Percentiles rank a stretch among this genome's conserved stretches.
phyloP scores from a whole-genome alignment of 2,888 invertebrate species.

The Eupithecia pulchellata region DNA sequence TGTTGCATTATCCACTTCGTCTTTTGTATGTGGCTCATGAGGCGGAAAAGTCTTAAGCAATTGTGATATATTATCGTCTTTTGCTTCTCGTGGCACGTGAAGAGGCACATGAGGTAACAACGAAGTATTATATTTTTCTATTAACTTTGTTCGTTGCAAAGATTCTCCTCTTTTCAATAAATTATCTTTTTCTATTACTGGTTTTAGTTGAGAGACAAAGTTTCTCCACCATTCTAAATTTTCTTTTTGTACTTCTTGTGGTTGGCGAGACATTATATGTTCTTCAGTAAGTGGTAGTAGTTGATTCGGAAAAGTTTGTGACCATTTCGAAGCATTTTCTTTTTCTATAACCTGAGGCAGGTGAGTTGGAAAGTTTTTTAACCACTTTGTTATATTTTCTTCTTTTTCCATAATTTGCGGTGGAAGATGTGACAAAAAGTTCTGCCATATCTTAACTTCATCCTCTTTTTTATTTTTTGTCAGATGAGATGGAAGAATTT shows the following conservation, averaged over 20 bases:
- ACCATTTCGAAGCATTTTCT: background rate
- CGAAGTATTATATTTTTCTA: background rate
- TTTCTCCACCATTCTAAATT: background rate
- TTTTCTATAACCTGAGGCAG: background rate
- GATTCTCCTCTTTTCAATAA: background rate
- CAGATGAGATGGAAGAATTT: background rate
- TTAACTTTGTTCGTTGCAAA: background rate
- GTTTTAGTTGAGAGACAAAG: background rate
- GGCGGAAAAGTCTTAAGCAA: background rate
- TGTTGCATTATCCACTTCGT: background rate
- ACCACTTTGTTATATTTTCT: background rate
- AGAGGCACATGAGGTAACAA: background rate
- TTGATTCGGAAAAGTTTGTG: background rate
- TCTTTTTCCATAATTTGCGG: background rate
- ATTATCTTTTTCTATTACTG: background rate
- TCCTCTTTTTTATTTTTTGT: background rate
- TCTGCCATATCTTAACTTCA: background rate
- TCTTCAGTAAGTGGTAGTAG: background rate
- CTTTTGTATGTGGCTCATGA: background rate
- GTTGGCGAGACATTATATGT: background rate
- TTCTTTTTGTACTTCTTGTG: background rate
- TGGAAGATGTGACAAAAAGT: background rate
- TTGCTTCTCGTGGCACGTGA: background rate
- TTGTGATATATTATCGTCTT: background rate
- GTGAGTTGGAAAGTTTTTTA: background rate